A percentile compares a stretch with the other conserved stretches of the same genome.
Conservation (phyloP, 30 jellyfish, hydroid and myxozoan species). For the Catostylus mosaicus region DNA sequence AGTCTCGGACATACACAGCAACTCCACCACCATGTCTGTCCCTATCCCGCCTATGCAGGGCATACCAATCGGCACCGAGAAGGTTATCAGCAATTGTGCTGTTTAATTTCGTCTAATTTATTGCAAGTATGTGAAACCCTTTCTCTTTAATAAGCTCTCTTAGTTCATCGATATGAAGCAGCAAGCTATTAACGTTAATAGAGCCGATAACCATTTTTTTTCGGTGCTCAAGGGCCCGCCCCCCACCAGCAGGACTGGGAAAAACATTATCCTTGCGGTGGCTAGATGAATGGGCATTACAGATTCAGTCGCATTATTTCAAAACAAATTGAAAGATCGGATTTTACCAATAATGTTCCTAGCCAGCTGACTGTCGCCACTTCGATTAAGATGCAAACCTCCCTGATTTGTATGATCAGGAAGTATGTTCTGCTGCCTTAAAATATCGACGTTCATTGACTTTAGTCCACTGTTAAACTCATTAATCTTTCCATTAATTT, state of each 20-base stretch:
- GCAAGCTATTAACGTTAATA: slow-evolving; percentile 15
- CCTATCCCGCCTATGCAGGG: slow-evolving; percentile 40
- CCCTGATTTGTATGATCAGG: neutral
- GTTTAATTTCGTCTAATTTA: slow-evolving; percentile 11
- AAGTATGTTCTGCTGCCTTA: neutral
- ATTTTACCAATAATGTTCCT: neutral
- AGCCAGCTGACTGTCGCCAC: neutral
- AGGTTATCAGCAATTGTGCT: slow-evolving; percentile 29
- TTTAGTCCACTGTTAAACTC: neutral
- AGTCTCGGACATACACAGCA: slow-evolving; percentile 38
- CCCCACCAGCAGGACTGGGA: neutral
- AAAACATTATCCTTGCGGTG: too few relatives aligned
- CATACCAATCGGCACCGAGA: slow-evolving; percentile 43
- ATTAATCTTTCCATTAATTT: neutral
- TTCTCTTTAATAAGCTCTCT: slow-evolving; percentile 1
- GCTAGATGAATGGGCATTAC: neutral
- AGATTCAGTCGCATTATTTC: too few relatives aligned
- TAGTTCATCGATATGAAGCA: slow-evolving; percentile 37
- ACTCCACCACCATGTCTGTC: slow-evolving; percentile 47
- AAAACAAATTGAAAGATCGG: neutral
- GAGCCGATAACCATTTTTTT: slow-evolving; percentile 16
- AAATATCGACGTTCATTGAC: neutral
- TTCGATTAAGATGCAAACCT: neutral
- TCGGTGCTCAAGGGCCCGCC: slow-evolving; percentile 13
- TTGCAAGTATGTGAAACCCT: slow-evolving; percentile 24